Base-by-base conservation (phyloP, 2,797 vertebrate genomes). In the Eulemur mongoz region DNA sequence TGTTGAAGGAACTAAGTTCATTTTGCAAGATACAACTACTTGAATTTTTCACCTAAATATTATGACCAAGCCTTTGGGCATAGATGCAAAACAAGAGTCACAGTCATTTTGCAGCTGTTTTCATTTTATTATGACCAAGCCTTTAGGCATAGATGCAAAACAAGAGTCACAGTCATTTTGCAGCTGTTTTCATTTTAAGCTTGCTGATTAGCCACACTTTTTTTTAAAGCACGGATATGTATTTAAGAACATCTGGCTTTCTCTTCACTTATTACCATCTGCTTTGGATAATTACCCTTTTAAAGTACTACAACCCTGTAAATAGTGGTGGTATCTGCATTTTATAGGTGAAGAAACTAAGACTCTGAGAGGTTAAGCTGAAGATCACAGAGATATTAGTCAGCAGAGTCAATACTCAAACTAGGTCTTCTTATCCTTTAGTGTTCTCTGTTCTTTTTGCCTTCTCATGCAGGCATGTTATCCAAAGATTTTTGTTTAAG, bases 161-260 rank as follows among this genome's bases (percentile, higher is more conserved):
- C 4, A 82, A 96, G 73, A 91, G 67, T 94, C 69, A 25, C 17
- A 79, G 59, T 94, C 95, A 92, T 92, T 94, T 97, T 94, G 52
- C 92, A 92, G 38, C 73, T 75, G 22, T 96, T 96, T 97, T 95
- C 45, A 76, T 81, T 91, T 91, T 89, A 95, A 94, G 48, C 45
- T 92, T 95, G 63, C 73, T 79, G 73, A 88, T 93, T 91, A 94
- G 61, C 78, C 27, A 18, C 18, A 25, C n/a, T 69, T 91, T 88
- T 76, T 86, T 94, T 80, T 57, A 40, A 40, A 76, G n/a, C 69
- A 95, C 59, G 30, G 96, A 94, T 65, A 73, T 96, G 52, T 96
- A 67, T 94, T 92, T 94, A 85, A 83, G 76, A 93, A 94, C 45
- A 94, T 94, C 73, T 96, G 92, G 43, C 40, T 89, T 85, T 97